phyloP scores from a whole-genome alignment of 2,113 vertebrate genomes.

The Tauraco erythrolophus region DNA sequence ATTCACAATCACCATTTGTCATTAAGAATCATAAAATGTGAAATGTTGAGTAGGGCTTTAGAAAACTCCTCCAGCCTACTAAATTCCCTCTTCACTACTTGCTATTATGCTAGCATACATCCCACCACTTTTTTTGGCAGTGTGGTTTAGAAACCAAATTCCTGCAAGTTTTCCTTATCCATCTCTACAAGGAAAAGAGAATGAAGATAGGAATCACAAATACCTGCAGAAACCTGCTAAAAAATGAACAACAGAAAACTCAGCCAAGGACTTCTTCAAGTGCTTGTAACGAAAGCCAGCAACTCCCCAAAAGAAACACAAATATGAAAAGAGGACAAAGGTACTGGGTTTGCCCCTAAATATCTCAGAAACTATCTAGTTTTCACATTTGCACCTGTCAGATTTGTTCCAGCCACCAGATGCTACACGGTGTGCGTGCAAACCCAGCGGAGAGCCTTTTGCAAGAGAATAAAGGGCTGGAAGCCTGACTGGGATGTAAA shows the following conservation, averaged over 20 bases:
- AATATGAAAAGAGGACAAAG: neutral
- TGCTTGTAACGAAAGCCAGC: neutral
- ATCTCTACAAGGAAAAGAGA: neutral
- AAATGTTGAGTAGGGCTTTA: conserved; percentile 63
- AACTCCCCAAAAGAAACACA: neutral
- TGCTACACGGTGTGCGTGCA: neutral
- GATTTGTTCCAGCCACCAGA: neutral
- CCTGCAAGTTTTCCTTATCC: neutral
- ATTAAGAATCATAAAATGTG: conserved; percentile 69
- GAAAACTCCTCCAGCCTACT: conserved; percentile 53
- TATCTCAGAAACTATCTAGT: neutral
- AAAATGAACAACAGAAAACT: neutral
- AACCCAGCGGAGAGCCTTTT: neutral
- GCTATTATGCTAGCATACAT: neutral
- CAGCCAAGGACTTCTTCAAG: neutral
- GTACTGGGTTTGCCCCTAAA: neutral
- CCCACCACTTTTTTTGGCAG: neutral
- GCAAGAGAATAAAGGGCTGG: neutral
- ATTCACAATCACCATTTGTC: conserved; percentile 70
- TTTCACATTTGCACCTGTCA: neutral
- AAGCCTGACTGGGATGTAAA: neutral
- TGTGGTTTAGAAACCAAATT: neutral
- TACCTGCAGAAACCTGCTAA: neutral
- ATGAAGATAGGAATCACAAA: neutral
- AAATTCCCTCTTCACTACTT: conserved; percentile 40